A percentile compares a stretch with the other conserved stretches of the same genome.
Conservation (phyloP, 2,888 invertebrate genomes). For the Oasisia sp. region DNA sequence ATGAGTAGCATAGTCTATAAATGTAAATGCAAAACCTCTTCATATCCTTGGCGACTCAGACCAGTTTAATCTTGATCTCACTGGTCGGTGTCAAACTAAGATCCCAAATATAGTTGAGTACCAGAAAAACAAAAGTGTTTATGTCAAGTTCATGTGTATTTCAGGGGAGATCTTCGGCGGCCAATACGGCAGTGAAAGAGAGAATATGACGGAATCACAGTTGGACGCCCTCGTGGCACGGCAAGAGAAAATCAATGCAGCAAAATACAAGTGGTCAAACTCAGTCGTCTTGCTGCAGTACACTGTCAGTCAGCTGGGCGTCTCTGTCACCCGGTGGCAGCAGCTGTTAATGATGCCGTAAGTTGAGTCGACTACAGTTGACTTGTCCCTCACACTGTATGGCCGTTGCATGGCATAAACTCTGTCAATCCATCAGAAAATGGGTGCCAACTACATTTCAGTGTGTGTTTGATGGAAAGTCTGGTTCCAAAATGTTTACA, state of each 20-base stretch:
- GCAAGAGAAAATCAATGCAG: slow-evolving; percentile 67
- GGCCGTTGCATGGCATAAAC: no score
- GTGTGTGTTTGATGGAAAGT: no score
- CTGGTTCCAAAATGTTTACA: no score
- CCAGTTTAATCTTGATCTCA: background rate
- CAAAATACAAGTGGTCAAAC: slow-evolving; percentile 69
- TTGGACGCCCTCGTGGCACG: slow-evolving; percentile 67
- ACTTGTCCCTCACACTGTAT: no score
- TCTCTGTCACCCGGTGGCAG: slow-evolving; percentile 68
- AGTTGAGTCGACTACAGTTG: background rate
- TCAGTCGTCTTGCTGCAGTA: slow-evolving; percentile 67
- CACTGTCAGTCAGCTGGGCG: slow-evolving; percentile 68
- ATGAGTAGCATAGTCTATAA: background rate
- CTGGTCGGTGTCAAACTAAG: background rate
- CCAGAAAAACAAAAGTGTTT: background rate
- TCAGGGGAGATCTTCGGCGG: slow-evolving; percentile 68
- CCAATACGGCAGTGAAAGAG: slow-evolving; percentile 68
- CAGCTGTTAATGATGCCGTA: slow-evolving; percentile 44
- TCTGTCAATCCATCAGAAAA: no score
- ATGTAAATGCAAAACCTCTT: no score
- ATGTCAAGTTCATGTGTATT: slow-evolving; percentile 32
- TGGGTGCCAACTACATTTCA: no score
- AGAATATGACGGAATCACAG: slow-evolving; percentile 68
- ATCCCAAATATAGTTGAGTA: background rate
- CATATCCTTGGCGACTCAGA: background rate